phyloP scores from a whole-genome alignment of 2,797 vertebrate species.

The Eurystomus glaucurus region DNA sequence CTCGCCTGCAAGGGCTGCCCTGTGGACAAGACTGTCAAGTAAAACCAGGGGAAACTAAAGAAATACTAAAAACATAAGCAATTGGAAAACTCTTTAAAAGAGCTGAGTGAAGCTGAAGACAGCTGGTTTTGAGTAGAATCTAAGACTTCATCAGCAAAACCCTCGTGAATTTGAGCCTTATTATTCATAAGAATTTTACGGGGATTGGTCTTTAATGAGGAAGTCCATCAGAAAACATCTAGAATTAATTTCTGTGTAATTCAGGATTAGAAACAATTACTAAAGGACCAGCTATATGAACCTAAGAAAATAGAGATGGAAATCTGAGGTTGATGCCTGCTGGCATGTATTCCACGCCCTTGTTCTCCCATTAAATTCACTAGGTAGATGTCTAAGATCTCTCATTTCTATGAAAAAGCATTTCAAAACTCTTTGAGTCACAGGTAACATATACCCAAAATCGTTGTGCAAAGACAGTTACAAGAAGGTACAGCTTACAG shows the following conservation, averaged over 20 bases:
- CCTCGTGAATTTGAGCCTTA: not conserved
- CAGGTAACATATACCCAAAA: not conserved
- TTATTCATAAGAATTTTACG: constrained; percentile 45
- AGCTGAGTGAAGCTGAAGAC: not conserved
- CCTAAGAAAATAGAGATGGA: not conserved
- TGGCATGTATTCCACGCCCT: not conserved
- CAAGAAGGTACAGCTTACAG: accelerated
- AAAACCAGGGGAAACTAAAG: not conserved
- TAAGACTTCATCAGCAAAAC: not conserved
- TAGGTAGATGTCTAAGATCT: not conserved
- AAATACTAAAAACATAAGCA: not conserved
- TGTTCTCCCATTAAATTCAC: not conserved
- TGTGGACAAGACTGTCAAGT: not conserved
- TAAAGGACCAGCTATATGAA: not conserved
- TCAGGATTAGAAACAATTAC: constrained; percentile 39
- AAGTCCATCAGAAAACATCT: constrained; percentile 27
- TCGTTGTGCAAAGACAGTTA: not conserved
- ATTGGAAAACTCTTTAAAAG: constrained; percentile 5
- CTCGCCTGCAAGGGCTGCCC: not conserved
- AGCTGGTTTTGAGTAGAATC: not conserved
- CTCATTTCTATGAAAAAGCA: not conserved
- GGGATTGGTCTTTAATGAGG: constrained; percentile 18
- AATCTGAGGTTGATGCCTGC: not conserved
- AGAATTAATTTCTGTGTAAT: constrained; percentile 37
- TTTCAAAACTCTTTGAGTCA: not conserved